Base-by-base conservation (phyloP, 2,888 invertebrate genomes). In the Rhagium mordax region DNA sequence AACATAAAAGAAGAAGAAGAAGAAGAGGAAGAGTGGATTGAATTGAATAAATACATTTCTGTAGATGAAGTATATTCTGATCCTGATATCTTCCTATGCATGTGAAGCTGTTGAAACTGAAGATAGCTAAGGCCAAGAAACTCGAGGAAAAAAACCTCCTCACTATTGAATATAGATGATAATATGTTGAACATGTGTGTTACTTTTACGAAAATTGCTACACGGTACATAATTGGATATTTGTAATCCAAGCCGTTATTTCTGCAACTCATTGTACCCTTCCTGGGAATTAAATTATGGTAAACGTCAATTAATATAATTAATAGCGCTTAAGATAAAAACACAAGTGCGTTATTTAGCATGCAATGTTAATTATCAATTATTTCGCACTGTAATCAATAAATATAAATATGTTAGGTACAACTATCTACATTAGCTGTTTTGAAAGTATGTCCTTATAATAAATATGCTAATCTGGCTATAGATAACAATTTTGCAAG, bases 391-490 rank as follows among this genome's bases (percentile, higher is more conserved):
- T n/a, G 41, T 3, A 41, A 41, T 41, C 4, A 41, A 41, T n/a
- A 41, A 3, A 41, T 3, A n/a, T 41, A 41, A 10, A 41, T 41
- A 41, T 41, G 41, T 3, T 41, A 41, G 4, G 24, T 21, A 24
- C 21, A 53, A 20, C 13, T 24, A 20, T 7, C 3, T 20, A 51
- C 20, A 0, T 1, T 20, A 21, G 24, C 13, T 13, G 13, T 53
- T 53, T 53, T 53, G 53, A 53, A 53, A 53, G 3, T 59, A 33
- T 13, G 33, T 59, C 59, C 33, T 59, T 59, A 13, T 59, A 55
- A 24, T n/a, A n/a, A 33, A 59, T 16, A 59, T 24, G 27, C 16
- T 59, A 33, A 20, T 18, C 16, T 13, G 8, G 8, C 18, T 6
- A 3, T 41, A 3, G 41, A 59, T 59, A 59, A 41, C 18, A 59